These are phyloP conservation scores for Zeuzera pyrina DNA, from an alignment of 2,888 invertebrate species.

Conservation along the genomic window DNA sequence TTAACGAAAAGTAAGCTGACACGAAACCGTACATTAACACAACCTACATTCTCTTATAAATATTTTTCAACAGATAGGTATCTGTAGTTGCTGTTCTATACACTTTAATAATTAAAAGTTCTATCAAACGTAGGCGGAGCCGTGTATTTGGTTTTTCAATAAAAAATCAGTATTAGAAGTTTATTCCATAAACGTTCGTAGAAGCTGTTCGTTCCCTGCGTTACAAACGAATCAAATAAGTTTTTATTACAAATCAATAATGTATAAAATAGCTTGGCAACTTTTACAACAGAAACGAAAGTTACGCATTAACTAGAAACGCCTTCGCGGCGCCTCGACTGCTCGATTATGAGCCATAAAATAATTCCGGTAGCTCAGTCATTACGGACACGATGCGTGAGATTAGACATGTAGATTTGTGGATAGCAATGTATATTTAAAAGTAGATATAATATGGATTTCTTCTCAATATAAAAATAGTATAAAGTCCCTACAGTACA, in stretches of 20 bases:
- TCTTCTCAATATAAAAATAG: too few species aligned
- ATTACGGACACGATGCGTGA: constrained; percentile 35
- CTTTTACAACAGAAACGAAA: too few species aligned
- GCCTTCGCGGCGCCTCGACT: constrained; percentile 57
- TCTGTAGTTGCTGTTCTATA: too few species aligned
- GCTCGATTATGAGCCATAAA: constrained; percentile 64
- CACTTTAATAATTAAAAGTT: constrained; percentile 36
- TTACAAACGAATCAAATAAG: too few species aligned
- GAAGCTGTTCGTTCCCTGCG: too few species aligned
- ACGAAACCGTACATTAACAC: too few species aligned
- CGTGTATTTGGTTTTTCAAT: constrained; percentile 35
- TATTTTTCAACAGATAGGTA: constrained; percentile 12
- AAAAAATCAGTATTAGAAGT: constrained; percentile 62
- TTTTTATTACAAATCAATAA: too few species aligned
- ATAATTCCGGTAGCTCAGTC: constrained; percentile 64
- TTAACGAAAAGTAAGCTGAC: too few species aligned
- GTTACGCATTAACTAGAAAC: constrained; percentile 32
- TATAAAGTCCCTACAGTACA: too few species aligned
- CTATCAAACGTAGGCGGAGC: constrained; percentile 46
- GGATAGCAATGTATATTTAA: too few species aligned
- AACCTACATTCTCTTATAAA: too few species aligned
- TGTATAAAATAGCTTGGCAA: constrained; percentile 1
- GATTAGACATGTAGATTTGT: too few species aligned
- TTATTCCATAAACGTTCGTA: constrained; percentile 28
- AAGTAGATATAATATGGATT: not conserved